phyloP scores from a whole-genome alignment of 2,888 invertebrate species.

The Chalcis sispes region DNA sequence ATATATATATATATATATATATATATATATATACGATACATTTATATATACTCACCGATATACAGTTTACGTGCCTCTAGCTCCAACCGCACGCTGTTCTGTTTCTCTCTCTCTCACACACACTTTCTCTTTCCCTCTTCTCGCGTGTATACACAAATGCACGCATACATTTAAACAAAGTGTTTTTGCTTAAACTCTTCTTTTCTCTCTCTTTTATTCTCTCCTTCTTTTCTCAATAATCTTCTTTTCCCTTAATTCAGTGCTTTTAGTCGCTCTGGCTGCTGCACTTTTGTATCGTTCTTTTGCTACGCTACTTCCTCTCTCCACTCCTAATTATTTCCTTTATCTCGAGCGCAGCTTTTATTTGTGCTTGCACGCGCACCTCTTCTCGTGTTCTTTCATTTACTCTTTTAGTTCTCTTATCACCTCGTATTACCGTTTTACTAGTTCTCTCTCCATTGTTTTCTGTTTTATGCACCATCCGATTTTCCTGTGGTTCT shows the following conservation, averaged over 20 bases:
- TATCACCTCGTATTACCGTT: slow-evolving; percentile 44
- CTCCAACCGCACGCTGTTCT: slow-evolving; percentile 5
- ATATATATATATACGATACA: too few relatives aligned
- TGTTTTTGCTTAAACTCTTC: slow-evolving; percentile 6
- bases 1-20: too few relatives aligned
- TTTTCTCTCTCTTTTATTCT: neutral
- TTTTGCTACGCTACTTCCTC: neutral
- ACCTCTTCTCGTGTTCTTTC: slow-evolving; percentile 4
- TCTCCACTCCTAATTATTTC: slow-evolving; percentile 44
- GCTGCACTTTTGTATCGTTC: slow-evolving; percentile 9
- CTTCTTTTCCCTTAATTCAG: slow-evolving; percentile 17
- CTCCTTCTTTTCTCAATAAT: neutral
- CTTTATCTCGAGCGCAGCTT: slow-evolving; percentile 36
- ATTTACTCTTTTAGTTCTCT: slow-evolving; percentile 34
- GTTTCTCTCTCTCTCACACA: neutral
- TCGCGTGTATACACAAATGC: neutral
- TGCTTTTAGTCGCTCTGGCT: slow-evolving; percentile 22
- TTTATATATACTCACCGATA: too few relatives aligned
- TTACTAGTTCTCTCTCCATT: slow-evolving; percentile 32
- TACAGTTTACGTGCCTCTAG: slow-evolving; percentile 19
- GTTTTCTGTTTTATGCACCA: neutral
- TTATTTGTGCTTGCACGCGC: slow-evolving; percentile 1
- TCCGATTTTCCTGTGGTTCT: neutral
- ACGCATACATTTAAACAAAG: too few relatives aligned
- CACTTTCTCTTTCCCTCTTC: neutral